phyloP scores from a whole-genome alignment of 2,797 vertebrate species.

The Chaetophractus vellerosus region DNA sequence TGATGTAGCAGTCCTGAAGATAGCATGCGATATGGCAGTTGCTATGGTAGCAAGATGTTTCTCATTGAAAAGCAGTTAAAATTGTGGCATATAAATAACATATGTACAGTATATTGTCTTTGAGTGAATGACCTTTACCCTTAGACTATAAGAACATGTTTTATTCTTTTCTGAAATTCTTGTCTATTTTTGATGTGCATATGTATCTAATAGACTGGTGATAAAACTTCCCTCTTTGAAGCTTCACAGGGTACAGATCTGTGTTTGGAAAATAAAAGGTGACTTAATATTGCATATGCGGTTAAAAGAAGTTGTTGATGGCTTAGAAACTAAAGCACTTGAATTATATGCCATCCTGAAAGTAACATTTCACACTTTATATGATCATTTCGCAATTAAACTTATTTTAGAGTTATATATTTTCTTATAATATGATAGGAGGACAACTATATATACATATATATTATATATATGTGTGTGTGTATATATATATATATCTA shows the following conservation, averaged over 20 bases:
- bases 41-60: conserved; percentile 91
- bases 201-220: conserved; percentile 79
- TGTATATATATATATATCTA: no score
- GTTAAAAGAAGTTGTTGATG: conserved; percentile 76
- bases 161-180: conserved; percentile 83
- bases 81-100: conserved; percentile 91
- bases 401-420: conserved; percentile 26
- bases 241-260: conserved; percentile 76
- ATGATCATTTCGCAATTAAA: conserved; percentile 40
- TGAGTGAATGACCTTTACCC: conserved; percentile 85
- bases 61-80: conserved; percentile 89
- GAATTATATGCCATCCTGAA: conserved; percentile 60
- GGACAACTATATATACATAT: background rate
- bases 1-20: conserved; percentile 86
- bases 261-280: conserved; percentile 71
- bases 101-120: conserved; percentile 88
- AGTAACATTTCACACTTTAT: conserved; percentile 65
- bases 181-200: conserved; percentile 84
- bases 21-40: conserved; percentile 87
- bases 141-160: conserved; percentile 84
- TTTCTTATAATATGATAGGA: conserved; percentile 51
- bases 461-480: no score
- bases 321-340: conserved; percentile 78
- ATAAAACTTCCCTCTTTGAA: conserved; percentile 86
- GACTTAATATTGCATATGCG: conserved; percentile 57